Evolutionary conservation across 2,797 vertebrate species (phyloP).

Genomic region (Tapera naevia): DNA sequence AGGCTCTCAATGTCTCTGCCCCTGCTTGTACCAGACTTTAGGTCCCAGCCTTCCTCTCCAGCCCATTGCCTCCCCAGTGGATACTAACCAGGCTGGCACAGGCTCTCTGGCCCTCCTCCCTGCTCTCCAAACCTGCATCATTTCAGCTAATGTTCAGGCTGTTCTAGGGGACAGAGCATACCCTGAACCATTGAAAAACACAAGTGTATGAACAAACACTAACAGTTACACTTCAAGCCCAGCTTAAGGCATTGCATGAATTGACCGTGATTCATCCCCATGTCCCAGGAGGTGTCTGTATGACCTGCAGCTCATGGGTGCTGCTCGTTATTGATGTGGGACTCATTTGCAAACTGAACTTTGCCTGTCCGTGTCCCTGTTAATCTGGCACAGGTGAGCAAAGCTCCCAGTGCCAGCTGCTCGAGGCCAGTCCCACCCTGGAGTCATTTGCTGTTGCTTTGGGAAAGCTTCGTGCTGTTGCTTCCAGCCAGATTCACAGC

Average conservation of each 20-base stretch:
- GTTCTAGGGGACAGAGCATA: neutral
- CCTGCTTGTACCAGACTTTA: neutral
- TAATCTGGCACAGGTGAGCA: neutral
- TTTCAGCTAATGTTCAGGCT: too few species aligned
- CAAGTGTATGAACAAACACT: neutral
- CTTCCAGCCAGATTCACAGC: neutral
- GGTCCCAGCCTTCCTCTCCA: neutral
- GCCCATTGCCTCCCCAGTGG: neutral
- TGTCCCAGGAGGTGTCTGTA: accelerated
- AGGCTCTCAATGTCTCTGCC: neutral
- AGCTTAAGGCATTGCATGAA: neutral
- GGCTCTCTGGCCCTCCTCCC: neutral
- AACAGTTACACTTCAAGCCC: neutral
- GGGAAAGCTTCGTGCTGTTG: neutral
- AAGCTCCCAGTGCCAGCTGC: neutral
- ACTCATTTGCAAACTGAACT: neutral
- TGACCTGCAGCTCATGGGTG: accelerated
- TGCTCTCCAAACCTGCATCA: neutral
- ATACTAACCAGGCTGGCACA: neutral
- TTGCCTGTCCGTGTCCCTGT: accelerated
- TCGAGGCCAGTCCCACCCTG: accelerated
- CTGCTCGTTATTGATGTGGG: accelerated
- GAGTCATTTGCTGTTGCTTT: neutral
- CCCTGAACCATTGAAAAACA: neutral
- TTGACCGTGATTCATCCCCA: neutral